phyloP scores from a whole-genome alignment of 2,797 vertebrate genomes.

The Scyliorhinus canicula region DNA sequence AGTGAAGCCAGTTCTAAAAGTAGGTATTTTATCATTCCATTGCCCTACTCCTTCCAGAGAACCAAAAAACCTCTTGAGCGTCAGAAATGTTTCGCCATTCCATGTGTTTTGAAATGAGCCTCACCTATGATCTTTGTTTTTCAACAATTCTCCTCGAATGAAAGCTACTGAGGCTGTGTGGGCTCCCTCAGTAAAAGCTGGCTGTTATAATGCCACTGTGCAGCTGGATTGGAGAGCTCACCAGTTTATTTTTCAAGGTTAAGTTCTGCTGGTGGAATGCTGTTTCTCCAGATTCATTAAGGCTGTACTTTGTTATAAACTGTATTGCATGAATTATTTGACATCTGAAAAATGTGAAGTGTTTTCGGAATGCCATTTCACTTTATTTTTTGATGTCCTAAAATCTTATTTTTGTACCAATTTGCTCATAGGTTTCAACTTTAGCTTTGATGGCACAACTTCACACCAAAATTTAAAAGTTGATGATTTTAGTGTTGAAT shows the following conservation, averaged over 20 bases:
- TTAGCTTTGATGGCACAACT: constrained; percentile 72
- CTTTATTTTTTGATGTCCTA: background rate
- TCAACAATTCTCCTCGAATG: background rate
- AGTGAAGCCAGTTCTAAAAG: no score
- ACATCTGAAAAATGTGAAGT: no score
- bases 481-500: constrained; percentile 73
- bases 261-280: background rate
- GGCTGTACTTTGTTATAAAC: background rate
- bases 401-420: constrained; percentile 7
- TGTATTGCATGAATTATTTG: background rate
- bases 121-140: background rate
- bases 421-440: constrained; percentile 67
- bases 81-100: background rate
- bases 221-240: background rate
- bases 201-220: background rate
- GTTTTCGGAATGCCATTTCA: background rate
- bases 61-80: background rate
- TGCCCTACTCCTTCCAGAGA: background rate
- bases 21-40: background rate
- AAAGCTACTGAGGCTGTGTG: background rate
- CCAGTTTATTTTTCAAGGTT: background rate
- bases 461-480: constrained; percentile 85
- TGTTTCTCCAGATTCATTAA: background rate
- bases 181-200: background rate
- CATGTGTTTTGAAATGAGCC: background rate